Percentiles rank a stretch among this genome's conserved stretches.
Conservation (phyloP, 2,113 vertebrate genomes). For the Gymnorhina tibicen region DNA sequence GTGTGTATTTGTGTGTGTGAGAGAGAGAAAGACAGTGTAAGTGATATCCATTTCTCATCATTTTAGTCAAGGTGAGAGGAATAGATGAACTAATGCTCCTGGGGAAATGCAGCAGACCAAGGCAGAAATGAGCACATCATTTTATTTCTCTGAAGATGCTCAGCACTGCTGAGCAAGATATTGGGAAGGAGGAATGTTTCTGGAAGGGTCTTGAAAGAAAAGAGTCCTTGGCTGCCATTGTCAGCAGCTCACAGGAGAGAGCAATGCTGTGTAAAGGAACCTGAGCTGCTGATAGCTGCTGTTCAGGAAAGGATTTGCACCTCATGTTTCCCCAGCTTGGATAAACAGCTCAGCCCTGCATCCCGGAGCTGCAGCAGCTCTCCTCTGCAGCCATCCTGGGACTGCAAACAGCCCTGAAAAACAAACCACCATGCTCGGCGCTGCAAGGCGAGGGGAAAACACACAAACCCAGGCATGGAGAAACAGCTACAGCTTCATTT, state of each 20-base stretch:
- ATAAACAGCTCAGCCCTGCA: neutral
- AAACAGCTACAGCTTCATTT: neutral
- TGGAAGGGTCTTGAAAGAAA: neutral
- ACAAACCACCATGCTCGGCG: rapidly evolving
- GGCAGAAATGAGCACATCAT: slow-evolving; percentile 26
- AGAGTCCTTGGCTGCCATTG: neutral
- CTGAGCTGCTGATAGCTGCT: neutral
- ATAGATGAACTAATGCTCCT: slow-evolving; percentile 18
- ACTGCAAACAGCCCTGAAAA: neutral
- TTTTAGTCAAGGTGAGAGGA: slow-evolving; percentile 26
- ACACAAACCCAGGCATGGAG: neutral
- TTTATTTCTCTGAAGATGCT: slow-evolving; percentile 2
- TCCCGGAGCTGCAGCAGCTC: neutral
- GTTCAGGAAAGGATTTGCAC: neutral
- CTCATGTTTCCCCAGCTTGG: neutral
- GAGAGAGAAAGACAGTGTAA: neutral
- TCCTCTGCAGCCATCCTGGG: neutral
- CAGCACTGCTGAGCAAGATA: neutral
- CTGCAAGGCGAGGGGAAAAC: rapidly evolving
- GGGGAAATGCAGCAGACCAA: neutral
- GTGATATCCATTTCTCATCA: slow-evolving; percentile 20
- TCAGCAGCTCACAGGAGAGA: neutral
- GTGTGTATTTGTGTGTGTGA: neutral
- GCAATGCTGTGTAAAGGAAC: neutral
- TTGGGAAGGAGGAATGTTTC: neutral